Conservation (phyloP, 2,888 invertebrate species). For the Exocentrus adspersus region DNA sequence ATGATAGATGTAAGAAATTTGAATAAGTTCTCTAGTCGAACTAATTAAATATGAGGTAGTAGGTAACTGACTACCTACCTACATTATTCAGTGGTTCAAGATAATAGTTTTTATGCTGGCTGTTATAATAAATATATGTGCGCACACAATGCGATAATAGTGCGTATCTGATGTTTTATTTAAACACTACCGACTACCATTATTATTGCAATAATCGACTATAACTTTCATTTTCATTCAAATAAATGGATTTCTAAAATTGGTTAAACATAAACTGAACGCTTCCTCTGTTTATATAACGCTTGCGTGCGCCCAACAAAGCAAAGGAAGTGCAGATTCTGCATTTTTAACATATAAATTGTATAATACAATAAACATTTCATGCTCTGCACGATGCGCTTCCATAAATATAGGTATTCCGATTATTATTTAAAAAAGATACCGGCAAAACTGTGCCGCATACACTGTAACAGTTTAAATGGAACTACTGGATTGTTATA, state of each 20-base stretch:
- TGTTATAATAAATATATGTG: conserved; percentile 34
- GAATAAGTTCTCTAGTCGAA: conserved; percentile 30
- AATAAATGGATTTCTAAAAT: conserved; percentile 50
- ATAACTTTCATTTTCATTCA: conserved; percentile 34
- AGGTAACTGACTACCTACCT: conserved; percentile 6
- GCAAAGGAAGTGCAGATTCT: conserved; percentile 53
- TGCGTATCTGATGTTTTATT: conserved; percentile 32
- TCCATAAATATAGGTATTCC: conserved; percentile 23
- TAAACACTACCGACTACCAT: conserved; percentile 15
- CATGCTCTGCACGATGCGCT: conserved; percentile 28
- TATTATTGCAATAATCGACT: conserved; percentile 17
- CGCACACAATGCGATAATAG: conserved; percentile 29
- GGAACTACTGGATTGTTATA: conserved; percentile 9
- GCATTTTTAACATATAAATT: conserved; percentile 41
- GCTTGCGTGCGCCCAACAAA: conserved; percentile 55
- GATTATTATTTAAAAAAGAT: conserved; percentile 19
- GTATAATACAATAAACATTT: conserved; percentile 43
- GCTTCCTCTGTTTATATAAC: conserved; percentile 56
- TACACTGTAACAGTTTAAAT: conserved; percentile 3
- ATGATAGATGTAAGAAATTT: conserved; percentile 20
- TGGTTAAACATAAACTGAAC: conserved; percentile 48
- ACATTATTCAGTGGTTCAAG: conserved; percentile 19
- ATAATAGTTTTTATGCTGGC: conserved; percentile 29
- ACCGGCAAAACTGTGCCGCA: conserved; percentile 3
- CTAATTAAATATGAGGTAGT: conserved; percentile 27